Percentiles rank a stretch among this genome's conserved stretches.
phyloP scores from a whole-genome alignment of 2,888 invertebrate genomes.

The Drosophila stalkeri region DNA sequence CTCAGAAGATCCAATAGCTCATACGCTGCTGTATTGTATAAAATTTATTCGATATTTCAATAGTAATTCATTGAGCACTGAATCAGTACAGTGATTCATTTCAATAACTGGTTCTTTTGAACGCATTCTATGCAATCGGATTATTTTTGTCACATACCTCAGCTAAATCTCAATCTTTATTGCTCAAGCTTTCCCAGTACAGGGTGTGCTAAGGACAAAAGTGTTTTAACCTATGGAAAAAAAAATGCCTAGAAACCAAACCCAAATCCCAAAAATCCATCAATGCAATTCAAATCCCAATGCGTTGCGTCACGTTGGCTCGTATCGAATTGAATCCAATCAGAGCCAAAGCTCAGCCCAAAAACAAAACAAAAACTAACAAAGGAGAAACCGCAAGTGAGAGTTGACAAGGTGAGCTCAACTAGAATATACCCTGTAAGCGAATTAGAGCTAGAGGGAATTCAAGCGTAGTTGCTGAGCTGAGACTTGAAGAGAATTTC shows the following conservation, averaged over 20 bases:
- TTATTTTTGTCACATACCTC: too few relatives aligned
- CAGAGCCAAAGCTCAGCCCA: slow-evolving; percentile 33
- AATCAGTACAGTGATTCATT: not conserved
- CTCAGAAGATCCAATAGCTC: too few relatives aligned
- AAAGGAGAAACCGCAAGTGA: not conserved
- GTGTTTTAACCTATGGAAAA: slow-evolving; percentile 2
- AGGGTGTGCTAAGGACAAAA: not conserved
- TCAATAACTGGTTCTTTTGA: not conserved
- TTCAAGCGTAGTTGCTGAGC: too few relatives aligned
- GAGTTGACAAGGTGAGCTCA: not conserved
- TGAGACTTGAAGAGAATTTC: not conserved
- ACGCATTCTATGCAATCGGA: not conserved
- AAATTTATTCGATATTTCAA: too few relatives aligned
- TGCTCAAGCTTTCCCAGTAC: not conserved
- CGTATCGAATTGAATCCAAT: slow-evolving; percentile 54
- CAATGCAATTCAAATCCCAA: slow-evolving; percentile 50
- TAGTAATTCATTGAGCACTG: too few relatives aligned
- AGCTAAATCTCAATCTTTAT: not conserved
- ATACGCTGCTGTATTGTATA: too few relatives aligned
- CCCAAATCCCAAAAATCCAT: slow-evolving; percentile 40
- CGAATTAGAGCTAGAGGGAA: too few relatives aligned
- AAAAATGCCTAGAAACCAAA: slow-evolving; percentile 30
- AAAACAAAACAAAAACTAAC: slow-evolving; percentile 25
- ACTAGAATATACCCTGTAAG: slow-evolving; percentile 4
- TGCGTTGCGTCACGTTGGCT: slow-evolving; percentile 28